Base-by-base conservation (phyloP, 2,797 vertebrate genomes). In the Melanotaenia boesemani region DNA sequence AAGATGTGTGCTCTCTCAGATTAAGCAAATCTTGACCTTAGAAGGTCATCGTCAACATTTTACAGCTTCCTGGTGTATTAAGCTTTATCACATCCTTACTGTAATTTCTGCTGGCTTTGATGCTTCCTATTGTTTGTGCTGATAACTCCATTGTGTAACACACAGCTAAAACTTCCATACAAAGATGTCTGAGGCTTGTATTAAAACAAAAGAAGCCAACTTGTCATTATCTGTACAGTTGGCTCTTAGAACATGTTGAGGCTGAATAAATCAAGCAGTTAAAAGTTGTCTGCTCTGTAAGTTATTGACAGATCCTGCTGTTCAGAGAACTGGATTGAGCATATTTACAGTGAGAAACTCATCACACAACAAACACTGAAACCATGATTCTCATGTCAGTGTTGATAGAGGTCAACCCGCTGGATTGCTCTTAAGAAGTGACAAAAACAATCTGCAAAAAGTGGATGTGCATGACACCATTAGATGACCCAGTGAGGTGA, bases 241-340 rank as follows among this genome's bases (percentile, higher is more conserved):
- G 63, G 59, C 58, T 72, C 57, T 76, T 18, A 63, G 74, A 20
- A 55, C 24, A 39, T 60, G 48, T 74, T 34, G 54, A 77, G 65
- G 67, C 71, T 37, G 52, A 81, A 58, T 39, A 50, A 70, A 64
- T 68, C 44, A 56, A 74, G 66, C 67, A 52, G 54, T 66, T 7
- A 36, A 57, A 57, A 77, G 46, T 20, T 18, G 70, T 72, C 46
- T 75, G 77, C 66, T 70, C 36, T 63, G 71, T 59, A 64, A 54
- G 75, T 81, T 69, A 64, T 60, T 37, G 81, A 91, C 91, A 92
- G 90, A 90, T 89, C 91, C 90, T 83, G 90, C 90, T 91, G 92
- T 86, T 92, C 80, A 86, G 81, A 88, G 60, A 81, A 52, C 57
- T 70, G 41, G 50, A 52, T 56, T 64, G 83, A 83, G 79, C 82